Conservation (phyloP, 2,113 vertebrate species). For the Lampris incognitus region DNA sequence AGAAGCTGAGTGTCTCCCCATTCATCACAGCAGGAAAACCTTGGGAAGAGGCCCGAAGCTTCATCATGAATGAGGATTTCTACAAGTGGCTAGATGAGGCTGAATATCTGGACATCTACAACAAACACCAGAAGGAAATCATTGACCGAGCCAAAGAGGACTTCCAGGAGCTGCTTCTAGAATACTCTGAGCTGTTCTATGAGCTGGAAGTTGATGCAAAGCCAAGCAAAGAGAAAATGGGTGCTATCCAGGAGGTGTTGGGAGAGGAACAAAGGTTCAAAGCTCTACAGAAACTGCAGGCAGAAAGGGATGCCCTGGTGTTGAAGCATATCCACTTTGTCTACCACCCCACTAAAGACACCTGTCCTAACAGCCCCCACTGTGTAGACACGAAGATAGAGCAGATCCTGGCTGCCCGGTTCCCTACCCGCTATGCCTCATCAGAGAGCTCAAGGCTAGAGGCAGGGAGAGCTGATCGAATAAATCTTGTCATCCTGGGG, state of each 20-base stretch:
- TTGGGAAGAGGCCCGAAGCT: conserved; percentile 96
- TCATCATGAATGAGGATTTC: conserved; percentile 97
- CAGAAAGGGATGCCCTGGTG: conserved; percentile 94
- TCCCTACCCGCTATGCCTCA: conserved; percentile 85
- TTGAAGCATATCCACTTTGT: conserved; percentile 99
- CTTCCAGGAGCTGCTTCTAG: conserved; percentile 95
- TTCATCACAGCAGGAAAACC: conserved; percentile 96
- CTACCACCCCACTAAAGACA: conserved; percentile 97
- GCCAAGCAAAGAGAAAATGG: conserved; percentile 99
- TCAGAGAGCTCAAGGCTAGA: conserved; percentile 82
- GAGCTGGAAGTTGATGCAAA: conserved; percentile 97
- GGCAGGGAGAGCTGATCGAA: conserved; percentile 85
- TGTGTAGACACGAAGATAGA: conserved; percentile 93
- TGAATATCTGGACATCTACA: conserved; percentile 93
- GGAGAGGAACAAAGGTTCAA: conserved; percentile 96
- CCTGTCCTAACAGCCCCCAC: conserved; percentile 88
- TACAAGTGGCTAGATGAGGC: conserved; percentile 94
- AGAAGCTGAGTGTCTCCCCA: conserved; percentile 88
- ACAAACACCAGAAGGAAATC: conserved; percentile 95
- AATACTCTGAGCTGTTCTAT: conserved; percentile 97
- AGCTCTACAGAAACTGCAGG: conserved; percentile 94
- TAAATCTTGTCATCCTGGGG: conserved; percentile 95
- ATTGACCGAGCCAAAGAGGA: conserved; percentile 96
- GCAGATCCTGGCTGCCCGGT: conserved; percentile 87
- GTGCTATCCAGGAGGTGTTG: conserved; percentile 93